Evolutionary conservation across 2,797 vertebrate genomes (phyloP), one percentile per base, ranked within the genome.

Genomic region (Pangasius djambal): DNA sequence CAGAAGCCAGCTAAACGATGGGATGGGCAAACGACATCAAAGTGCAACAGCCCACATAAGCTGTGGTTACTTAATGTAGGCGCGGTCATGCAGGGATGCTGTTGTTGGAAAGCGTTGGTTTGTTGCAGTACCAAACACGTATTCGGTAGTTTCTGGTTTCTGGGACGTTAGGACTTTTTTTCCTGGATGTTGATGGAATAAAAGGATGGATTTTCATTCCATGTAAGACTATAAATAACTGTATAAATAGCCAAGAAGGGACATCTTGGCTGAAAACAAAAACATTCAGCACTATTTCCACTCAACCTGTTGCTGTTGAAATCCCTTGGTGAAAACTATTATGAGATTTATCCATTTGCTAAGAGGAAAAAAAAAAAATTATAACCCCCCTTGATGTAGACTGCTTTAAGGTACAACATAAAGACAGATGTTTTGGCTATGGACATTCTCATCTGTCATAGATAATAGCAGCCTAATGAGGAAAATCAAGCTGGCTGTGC

Each of bases 401-500:
- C 81, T 89, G 78, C 63, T 78, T 31, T 10, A 79, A 89, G 87
- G 63, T 84, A 87, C 78, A 52, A 75, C 28, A 85, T 88, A 88
- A 88, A 89, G 90, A 90, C 91, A 92, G 90, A 92, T 92, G 91
- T 91, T 90, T 90, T 85, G 87, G 85, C 85, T 87, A 70, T 89
- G 90, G 90, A 86, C 90, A 91, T 78, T 86, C 86, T 34, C 90
- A 86, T 92, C 92, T 92, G 81, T 90, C 88, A 92, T 90, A 93
- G 86, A 90, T 93, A 90, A 91, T 90, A 89, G 92, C 90, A 92
- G 94, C 92, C 91, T 91, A 95, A 95, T 93, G 94, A 95, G 91
- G 90, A 91, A 94, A 92, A 93, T 92, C 93, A 94, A 93, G 92
- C 94, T 92, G 92, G 92, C 92, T 94, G 91, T 95, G 82, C 94